A percentile compares a stretch with the other conserved stretches of the same genome.
These are phyloP conservation scores for Terebella lapidaria DNA, from an alignment of 2,888 invertebrate genomes.

Conservation along the genomic window DNA sequence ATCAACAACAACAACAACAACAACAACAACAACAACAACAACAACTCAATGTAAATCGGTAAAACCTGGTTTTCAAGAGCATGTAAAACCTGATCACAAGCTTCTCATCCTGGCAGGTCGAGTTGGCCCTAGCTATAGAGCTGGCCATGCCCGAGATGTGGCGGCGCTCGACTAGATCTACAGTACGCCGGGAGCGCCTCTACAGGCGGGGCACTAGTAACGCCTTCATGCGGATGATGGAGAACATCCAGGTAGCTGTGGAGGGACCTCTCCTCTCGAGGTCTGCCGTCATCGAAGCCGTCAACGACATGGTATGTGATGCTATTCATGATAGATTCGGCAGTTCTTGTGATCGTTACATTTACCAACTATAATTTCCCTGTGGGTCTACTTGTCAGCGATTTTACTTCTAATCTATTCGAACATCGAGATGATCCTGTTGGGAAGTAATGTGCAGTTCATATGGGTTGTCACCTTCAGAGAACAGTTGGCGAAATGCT, in stretches of 20 bases:
- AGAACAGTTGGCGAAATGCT: too few relatives aligned
- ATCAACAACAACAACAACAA: too few relatives aligned
- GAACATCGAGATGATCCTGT: too few relatives aligned
- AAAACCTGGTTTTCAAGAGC: not conserved
- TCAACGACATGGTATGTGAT: slow-evolving; percentile 4
- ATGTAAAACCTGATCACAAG: not conserved
- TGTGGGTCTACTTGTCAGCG: too few relatives aligned
- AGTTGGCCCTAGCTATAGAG: slow-evolving; percentile 15
- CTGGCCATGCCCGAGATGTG: slow-evolving; percentile 9
- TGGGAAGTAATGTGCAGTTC: too few relatives aligned
- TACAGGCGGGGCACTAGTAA: not conserved
- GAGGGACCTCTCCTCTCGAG: slow-evolving; percentile 4
- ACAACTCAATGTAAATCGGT: too few relatives aligned
- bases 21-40: too few relatives aligned
- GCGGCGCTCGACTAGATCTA: not conserved
- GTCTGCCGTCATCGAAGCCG: not conserved
- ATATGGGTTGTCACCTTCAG: too few relatives aligned
- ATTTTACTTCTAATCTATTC: too few relatives aligned
- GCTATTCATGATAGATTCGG: too few relatives aligned
- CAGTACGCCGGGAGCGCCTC: not conserved
- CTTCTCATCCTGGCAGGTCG: slow-evolving; percentile 48
- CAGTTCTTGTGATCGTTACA: too few relatives aligned
- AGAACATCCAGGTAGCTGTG: not conserved
- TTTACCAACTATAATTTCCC: too few relatives aligned
- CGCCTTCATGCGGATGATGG: not conserved